These are phyloP conservation scores for Melanostigma gelatinosum DNA, from an alignment of 2,113 vertebrate species.

Conservation along the genomic window DNA sequence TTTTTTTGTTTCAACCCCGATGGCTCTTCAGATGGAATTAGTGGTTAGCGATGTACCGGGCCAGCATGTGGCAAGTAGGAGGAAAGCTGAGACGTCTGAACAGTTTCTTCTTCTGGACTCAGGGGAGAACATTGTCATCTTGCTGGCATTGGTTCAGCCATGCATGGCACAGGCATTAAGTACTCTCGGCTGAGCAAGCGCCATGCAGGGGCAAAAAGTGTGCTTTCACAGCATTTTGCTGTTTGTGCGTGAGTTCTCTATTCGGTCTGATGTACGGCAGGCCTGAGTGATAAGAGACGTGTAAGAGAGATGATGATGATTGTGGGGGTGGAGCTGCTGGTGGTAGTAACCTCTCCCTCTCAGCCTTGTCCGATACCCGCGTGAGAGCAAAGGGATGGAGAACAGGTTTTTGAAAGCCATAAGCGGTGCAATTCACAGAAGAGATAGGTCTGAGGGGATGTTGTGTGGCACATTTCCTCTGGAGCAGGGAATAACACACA, in stretches of 20 bases:
- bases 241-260: slow-evolving; percentile 39
- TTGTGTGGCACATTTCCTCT: slow-evolving; percentile 22
- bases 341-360: slow-evolving; percentile 22
- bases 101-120: slow-evolving; percentile 53
- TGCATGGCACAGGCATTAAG: slow-evolving; percentile 69
- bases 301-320: slow-evolving; percentile 22
- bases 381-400: slow-evolving; percentile 11
- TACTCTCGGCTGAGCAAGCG: slow-evolving; percentile 51
- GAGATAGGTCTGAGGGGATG: not conserved
- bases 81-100: slow-evolving; percentile 48
- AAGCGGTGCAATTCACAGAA: slow-evolving; percentile 10
- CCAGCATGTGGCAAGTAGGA: slow-evolving; percentile 47
- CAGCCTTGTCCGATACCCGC: not conserved
- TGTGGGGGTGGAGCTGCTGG: slow-evolving; percentile 12
- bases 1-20: slow-evolving; percentile 3
- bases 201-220: slow-evolving; percentile 31
- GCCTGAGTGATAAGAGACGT: slow-evolving; percentile 24
- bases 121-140: slow-evolving; percentile 67
- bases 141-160: slow-evolving; percentile 63
- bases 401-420: slow-evolving; percentile 13
- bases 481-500: slow-evolving; percentile 12
- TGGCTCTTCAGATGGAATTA: slow-evolving; percentile 29
- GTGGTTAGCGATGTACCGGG: slow-evolving; percentile 17
- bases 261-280: slow-evolving; percentile 28
- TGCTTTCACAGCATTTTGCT: slow-evolving; percentile 39